Evolutionary conservation across 2,113 vertebrate genomes (phyloP).

Genomic region (Serinus canaria): DNA sequence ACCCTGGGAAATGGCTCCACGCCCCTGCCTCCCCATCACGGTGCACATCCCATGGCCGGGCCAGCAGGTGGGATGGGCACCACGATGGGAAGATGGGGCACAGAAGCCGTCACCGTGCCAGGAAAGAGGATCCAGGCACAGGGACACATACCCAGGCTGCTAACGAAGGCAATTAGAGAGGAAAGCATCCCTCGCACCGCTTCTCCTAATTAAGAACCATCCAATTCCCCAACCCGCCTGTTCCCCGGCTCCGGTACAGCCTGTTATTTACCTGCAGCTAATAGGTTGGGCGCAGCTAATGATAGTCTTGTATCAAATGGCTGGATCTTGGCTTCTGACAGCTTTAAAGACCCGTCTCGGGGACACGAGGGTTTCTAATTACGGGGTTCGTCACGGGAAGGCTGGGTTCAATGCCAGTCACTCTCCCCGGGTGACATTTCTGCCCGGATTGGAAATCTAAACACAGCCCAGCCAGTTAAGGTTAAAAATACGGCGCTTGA

Average conservation of each 20-base stretch:
- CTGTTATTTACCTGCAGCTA: conserved; percentile 82
- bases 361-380: conserved; percentile 78
- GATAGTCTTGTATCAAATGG: conserved; percentile 73
- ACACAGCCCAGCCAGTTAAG: conserved; percentile 71
- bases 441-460: conserved; percentile 77
- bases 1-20: background rate
- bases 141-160: background rate
- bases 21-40: background rate
- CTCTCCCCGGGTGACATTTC: conserved; percentile 76
- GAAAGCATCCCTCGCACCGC: conserved; percentile 49
- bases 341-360: conserved; percentile 73
- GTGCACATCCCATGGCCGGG: background rate
- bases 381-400: conserved; percentile 71
- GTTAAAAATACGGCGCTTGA: conserved; percentile 76
- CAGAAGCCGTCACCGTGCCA: fast-evolving
- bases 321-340: conserved; percentile 74
- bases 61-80: background rate
- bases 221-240: conserved; percentile 66
- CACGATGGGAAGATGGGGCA: fast-evolving
- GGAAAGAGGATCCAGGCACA: background rate
- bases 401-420: conserved; percentile 67
- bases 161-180: conserved; percentile 56
- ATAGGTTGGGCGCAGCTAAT: conserved; percentile 68
- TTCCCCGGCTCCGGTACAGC: conserved; percentile 60
- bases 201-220: conserved; percentile 74